Conservation (phyloP, 1,140 invertebrate species). For the Drosophila takahashii region DNA sequence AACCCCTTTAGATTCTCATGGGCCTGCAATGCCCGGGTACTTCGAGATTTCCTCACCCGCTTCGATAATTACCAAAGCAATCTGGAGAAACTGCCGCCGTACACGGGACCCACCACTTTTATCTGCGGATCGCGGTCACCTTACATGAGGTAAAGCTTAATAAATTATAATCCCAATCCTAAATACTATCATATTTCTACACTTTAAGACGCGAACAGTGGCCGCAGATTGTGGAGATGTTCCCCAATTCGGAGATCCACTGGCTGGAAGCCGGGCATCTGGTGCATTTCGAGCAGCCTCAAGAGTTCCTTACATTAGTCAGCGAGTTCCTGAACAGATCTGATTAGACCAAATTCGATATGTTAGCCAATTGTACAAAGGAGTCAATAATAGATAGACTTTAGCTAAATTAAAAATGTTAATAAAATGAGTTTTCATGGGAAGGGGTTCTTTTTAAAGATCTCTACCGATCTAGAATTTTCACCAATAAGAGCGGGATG, state of each 20-base stretch:
- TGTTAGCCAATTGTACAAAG: conserved; percentile 18
- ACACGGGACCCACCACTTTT: conserved; percentile 91
- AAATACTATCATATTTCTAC: conserved; percentile 52
- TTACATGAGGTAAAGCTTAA: conserved; percentile 90
- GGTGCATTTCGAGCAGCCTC: conserved; percentile 96
- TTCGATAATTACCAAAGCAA: conserved; percentile 88
- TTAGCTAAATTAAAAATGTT: not conserved
- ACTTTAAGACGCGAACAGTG: conserved; percentile 87
- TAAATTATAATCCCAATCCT: too few relatives aligned
- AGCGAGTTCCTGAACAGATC: conserved; percentile 85
- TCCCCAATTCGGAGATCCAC: conserved; percentile 90
- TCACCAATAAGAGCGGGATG: conserved; percentile 1
- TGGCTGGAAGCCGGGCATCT: conserved; percentile 94
- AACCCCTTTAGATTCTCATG: conserved; percentile 66
- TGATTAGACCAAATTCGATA: not conserved
- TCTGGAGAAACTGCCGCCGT: conserved; percentile 85
- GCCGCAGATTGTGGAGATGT: conserved; percentile 89
- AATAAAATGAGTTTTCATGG: not conserved
- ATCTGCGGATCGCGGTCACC: conserved; percentile 92
- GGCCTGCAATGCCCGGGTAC: conserved; percentile 86
- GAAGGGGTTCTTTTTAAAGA: not conserved
- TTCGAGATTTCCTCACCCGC: conserved; percentile 88
- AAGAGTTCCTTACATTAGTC: conserved; percentile 89
- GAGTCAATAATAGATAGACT: conserved; percentile 22
- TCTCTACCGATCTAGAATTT: not conserved